A percentile compares a stretch with the other conserved stretches of the same genome.
These are phyloP conservation scores for Rissa tridactyla DNA, from an alignment of 2,113 vertebrate species.

Conservation along the genomic window DNA sequence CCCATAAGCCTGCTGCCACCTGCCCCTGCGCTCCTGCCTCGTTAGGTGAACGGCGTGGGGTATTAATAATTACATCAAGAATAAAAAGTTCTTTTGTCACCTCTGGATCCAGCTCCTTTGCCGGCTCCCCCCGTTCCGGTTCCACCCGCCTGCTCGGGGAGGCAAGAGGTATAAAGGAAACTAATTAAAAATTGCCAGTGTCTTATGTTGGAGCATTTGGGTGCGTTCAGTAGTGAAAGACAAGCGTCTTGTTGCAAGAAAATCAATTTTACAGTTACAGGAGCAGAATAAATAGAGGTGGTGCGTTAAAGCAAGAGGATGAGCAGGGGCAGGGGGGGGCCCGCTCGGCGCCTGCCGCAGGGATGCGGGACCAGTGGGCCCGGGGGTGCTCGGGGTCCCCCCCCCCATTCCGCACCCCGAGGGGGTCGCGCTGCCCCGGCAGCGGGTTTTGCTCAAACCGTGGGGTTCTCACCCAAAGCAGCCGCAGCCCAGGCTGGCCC, in stretches of 20 bases:
- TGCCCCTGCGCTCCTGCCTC: not conserved
- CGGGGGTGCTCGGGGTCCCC: not conserved
- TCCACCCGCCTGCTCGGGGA: slow-evolving; percentile 53
- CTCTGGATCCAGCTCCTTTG: slow-evolving; percentile 20
- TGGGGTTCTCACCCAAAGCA: not conserved
- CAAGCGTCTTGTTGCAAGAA: slow-evolving; percentile 75
- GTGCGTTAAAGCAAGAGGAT: slow-evolving; percentile 68
- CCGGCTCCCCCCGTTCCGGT: slow-evolving; percentile 36
- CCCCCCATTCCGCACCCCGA: not conserved
- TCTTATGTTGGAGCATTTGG: slow-evolving; percentile 74
- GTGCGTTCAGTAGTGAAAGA: slow-evolving; percentile 73
- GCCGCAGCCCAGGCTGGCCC: accelerated
- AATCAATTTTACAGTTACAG: slow-evolving; percentile 86
- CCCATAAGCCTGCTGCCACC: not conserved
- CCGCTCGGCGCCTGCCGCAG: not conserved
- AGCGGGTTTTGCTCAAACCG: not conserved
- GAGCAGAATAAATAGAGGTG: slow-evolving; percentile 83
- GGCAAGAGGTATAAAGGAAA: slow-evolving; percentile 66
- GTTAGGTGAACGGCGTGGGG: not conserved
- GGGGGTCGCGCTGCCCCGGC: not conserved
- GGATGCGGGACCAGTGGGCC: not conserved
- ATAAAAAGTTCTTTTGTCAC: slow-evolving; percentile 50
- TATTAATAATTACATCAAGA: slow-evolving; percentile 55
- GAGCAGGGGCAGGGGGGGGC: not conserved
- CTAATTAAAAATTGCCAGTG: slow-evolving; percentile 81